Evolutionary conservation across 2,113 vertebrate genomes (phyloP), one percentile per base, ranked within the genome.

Genomic region (Talpa occidentalis): DNA sequence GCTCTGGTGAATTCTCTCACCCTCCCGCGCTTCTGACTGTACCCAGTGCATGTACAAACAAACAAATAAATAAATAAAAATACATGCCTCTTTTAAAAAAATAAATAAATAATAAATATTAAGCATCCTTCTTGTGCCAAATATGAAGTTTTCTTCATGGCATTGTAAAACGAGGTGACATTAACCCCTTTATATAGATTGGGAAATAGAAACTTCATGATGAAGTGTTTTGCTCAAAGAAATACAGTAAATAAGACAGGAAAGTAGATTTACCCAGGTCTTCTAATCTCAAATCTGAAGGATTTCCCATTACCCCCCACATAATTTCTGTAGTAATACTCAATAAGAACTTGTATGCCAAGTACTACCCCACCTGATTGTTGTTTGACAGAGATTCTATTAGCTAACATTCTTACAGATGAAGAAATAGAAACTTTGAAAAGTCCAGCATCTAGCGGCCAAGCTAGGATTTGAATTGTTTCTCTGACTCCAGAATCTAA

Each of bases 351-450:
- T 44, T 78, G 44, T 49, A 66, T 86, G 76, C 83, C 44, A 49
- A 89, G 35, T 24, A 52, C 17, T 60, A 54, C 70, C 60, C 42
- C 47, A 81, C n/a, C 70, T 91, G 40, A 80, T 84, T 81, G 94
- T 60, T 40, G 70, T 78, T 21, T 40, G 42, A 60, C 26, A 3
- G 52, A n/a, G 32, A 7, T 70, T 66, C 79, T 77, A 44, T 60
- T 42, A 74, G n/a, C 54, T 62, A 30, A 82, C n/a, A 42, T 91
- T 73, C 42, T 82, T n/a, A 35, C 26, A 82, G 30, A 56, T 67
- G 73, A 89, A 91, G 89, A 91, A 81, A 80, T 21, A 3, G 26
- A 95, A 95, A 91, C 47, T 87, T 95, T 59, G n/a, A 87, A 66
- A 95, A 90, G 47, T 62, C 28, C 14, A 21, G 26, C 67, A 42